Base-by-base conservation (phyloP, 2,797 vertebrate genomes). In the Gallinago nigripennis region DNA sequence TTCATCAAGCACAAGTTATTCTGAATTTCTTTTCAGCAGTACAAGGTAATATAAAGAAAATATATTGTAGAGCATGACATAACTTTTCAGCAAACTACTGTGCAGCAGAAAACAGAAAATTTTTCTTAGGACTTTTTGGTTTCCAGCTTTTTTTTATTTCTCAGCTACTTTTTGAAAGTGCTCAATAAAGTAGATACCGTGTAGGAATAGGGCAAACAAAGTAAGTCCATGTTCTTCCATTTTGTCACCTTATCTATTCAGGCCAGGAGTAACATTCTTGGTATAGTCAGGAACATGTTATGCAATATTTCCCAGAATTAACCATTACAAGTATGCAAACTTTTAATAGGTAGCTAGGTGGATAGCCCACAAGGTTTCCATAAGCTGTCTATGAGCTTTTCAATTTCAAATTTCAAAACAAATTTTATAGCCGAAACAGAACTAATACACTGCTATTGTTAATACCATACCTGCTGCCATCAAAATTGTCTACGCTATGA, bases 1-100 rank as follows among this genome's bases (percentile, higher is more conserved):
- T 95, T 94, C 65, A 94, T 87, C 65, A 88, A 85, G 43, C 16
- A 50, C 69, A 60, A 88, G 80, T 89, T 79, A 86, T 31, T 79
- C 35, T 86, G 43, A 82, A 68, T 85, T 78, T 93, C 28, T 82
- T 95, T 88, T 46, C 69, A 80, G 41, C 53, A 85, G 65, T 79
- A 66, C 73, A 93, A 94, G 63, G 23, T 33, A 82, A 86, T 89
- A 54, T 58, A 88, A 85, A 94, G 43, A 20, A 12, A 94, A 94
- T 84, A 75, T 83, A 77, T 39, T 88, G 70, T 57, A 78, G 27
- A 61, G 35, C 20, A 90, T 78, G 23, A 51, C 17, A 53, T 43
- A 94, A 77, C 7, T 78, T 93, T 86, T 86, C 28, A 90, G 66
- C 41, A 95, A 95, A 51, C 3, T 70, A 78, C 43, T 82, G 27